A percentile compares a stretch with the other conserved stretches of the same genome.
Conservation (phyloP, 2,888 invertebrate species). For the Acutogordius australiensis region DNA sequence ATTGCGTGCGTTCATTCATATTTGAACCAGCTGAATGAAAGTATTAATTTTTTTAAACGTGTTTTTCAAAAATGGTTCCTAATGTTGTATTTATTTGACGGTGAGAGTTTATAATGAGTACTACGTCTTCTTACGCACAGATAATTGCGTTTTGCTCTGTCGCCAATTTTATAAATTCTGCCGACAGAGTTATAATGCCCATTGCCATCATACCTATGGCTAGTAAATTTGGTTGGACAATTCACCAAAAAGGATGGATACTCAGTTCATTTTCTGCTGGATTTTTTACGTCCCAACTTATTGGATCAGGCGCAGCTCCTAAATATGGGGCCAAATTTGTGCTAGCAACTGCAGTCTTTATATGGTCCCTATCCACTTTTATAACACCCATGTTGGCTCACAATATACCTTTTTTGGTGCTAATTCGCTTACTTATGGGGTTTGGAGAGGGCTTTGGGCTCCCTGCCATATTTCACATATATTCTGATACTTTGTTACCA, state of each 20-base stretch:
- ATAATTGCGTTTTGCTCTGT: constrained; percentile 36
- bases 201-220: constrained; percentile 45
- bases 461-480: constrained; percentile 44
- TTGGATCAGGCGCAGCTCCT: constrained; percentile 38
- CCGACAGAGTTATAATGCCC: constrained; percentile 45
- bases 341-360: constrained; percentile 35
- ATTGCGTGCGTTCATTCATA: too few species aligned
- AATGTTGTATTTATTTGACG: too few species aligned
- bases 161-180: constrained; percentile 46
- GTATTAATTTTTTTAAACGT: too few species aligned
- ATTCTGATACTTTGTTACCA: constrained; percentile 39
- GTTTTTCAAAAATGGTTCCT: too few species aligned
- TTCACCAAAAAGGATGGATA: constrained; percentile 43
- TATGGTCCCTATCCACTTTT: constrained; percentile 43
- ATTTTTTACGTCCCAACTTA: constrained; percentile 43
- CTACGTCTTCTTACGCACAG: constrained; percentile 13
- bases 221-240: constrained; percentile 37
- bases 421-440: constrained; percentile 37
- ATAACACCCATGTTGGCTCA: constrained; percentile 37
- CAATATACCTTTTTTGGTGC: constrained; percentile 33
- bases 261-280: constrained; percentile 44
- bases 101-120: too few species aligned
- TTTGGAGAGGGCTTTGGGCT: constrained; percentile 42
- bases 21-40: too few species aligned
- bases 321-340: constrained; percentile 39